Percentiles rank a stretch among this genome's conserved stretches.
phyloP scores from a whole-genome alignment of 2,888 invertebrate species.

The Hypomecis punctinalis region DNA sequence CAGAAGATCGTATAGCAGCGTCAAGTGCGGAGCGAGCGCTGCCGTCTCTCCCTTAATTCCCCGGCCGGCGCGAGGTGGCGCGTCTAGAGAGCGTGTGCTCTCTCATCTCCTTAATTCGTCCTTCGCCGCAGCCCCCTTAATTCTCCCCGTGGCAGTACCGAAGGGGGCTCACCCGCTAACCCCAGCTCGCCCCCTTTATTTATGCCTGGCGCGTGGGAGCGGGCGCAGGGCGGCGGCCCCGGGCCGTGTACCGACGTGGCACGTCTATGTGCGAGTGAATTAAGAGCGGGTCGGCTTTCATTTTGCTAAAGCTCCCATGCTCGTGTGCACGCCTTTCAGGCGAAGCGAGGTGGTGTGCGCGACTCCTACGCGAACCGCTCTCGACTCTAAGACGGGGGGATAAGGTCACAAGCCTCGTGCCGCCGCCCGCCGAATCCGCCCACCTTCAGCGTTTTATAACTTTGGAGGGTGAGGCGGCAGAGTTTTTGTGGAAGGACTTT shows the following conservation, averaged over 20 bases:
- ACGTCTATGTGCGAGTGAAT: slow-evolving; percentile 80
- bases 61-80: slow-evolving; percentile 74
- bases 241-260: slow-evolving; percentile 72
- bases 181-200: slow-evolving; percentile 82
- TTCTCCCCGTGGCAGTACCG: slow-evolving; percentile 74
- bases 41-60: slow-evolving; percentile 70
- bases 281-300: slow-evolving; percentile 85
- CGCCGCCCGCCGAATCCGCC: slow-evolving; percentile 46
- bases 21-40: slow-evolving; percentile 41
- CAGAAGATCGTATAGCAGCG: slow-evolving; percentile 40
- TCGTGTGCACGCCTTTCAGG: slow-evolving; percentile 83
- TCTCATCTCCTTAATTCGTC: slow-evolving; percentile 86
- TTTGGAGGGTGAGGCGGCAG: slow-evolving; percentile 77
- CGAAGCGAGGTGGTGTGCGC: slow-evolving; percentile 67
- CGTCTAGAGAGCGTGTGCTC: slow-evolving; percentile 83
- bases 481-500: slow-evolving; percentile 84
- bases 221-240: slow-evolving; percentile 49
- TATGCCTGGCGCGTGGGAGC: slow-evolving; percentile 71
- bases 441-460: slow-evolving; percentile 81
- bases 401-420: slow-evolving; percentile 65
- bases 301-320: slow-evolving; percentile 83
- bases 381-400: slow-evolving; percentile 68
- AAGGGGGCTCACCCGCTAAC: slow-evolving; percentile 80
- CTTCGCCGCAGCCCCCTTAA: slow-evolving; percentile 83
- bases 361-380: slow-evolving; percentile 59